Evolutionary conservation across 2,113 vertebrate genomes (phyloP).

Genomic region (Macroglossus sobrinus): DNA sequence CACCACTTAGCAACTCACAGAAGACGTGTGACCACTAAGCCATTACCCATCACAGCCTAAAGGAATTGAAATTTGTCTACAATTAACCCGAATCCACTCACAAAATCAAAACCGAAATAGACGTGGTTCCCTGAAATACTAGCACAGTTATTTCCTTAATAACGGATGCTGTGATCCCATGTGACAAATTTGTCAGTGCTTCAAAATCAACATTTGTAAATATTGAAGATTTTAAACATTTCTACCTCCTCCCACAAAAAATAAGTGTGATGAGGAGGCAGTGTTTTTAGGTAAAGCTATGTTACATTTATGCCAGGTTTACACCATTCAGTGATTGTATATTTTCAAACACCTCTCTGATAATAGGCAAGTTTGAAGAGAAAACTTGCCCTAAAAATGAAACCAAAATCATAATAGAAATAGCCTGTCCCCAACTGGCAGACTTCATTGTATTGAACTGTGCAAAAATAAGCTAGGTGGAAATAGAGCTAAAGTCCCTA

Average conservation of each 20-base stretch:
- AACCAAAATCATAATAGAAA: not conserved
- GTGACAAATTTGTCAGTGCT: not conserved
- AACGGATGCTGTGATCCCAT: accelerated
- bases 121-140: not conserved
- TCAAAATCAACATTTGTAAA: not conserved
- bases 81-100: not conserved
- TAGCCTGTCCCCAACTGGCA: not conserved
- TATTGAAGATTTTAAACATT: not conserved
- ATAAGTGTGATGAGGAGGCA: not conserved
- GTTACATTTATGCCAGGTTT: not conserved
- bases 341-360: not conserved
- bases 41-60: not conserved
- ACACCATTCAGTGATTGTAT: not conserved
- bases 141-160: not conserved
- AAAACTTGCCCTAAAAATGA: not conserved
- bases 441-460: not conserved
- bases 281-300: not conserved
- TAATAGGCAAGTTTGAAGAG: not conserved
- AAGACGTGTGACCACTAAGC: not conserved
- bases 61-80: constrained; percentile 3
- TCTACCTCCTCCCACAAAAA: not conserved
- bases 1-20: not conserved
- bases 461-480: not conserved
- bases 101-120: not conserved
- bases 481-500: not conserved